A percentile compares a stretch with the other conserved stretches of the same genome.
phyloP scores from a whole-genome alignment of 1,140 invertebrate species.

The Frieseomelitta varia region DNA sequence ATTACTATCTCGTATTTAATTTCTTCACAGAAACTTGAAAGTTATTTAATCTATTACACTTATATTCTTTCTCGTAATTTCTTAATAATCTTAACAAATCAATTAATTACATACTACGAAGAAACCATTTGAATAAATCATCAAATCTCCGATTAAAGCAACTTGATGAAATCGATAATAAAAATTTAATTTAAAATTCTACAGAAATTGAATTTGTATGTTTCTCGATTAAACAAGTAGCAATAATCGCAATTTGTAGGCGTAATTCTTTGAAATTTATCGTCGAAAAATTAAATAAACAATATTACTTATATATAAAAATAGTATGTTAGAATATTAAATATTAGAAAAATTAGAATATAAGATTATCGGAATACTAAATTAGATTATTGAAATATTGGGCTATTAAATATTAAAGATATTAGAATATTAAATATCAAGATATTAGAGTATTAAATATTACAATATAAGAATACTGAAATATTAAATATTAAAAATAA shows the following conservation, averaged over 20 bases:
- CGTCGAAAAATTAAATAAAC: background rate
- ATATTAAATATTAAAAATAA: background rate
- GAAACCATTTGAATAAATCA: background rate
- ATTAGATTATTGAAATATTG: too few relatives aligned
- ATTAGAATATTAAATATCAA: too few relatives aligned
- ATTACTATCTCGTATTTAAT: conserved; percentile 5
- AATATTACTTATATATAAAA: too few relatives aligned
- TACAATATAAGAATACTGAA: too few relatives aligned
- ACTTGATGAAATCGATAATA: background rate
- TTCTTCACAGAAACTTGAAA: conserved; percentile 48
- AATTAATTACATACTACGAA: background rate
- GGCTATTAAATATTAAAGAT: too few relatives aligned
- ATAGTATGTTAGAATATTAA: too few relatives aligned
- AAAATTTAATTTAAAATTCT: background rate
- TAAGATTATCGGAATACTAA: too few relatives aligned
- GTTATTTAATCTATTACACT: conserved; percentile 56
- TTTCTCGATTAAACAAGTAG: background rate
- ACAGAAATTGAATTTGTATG: background rate
- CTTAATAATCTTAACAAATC: conserved; percentile 21
- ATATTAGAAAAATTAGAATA: too few relatives aligned
- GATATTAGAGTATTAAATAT: too few relatives aligned
- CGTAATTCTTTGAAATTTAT: background rate
- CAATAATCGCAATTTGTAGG: background rate
- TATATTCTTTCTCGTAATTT: conserved; percentile 25
- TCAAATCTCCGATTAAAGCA: background rate